Base-by-base conservation (phyloP, 2,113 vertebrate species). In the Brachyistius frenatus region DNA sequence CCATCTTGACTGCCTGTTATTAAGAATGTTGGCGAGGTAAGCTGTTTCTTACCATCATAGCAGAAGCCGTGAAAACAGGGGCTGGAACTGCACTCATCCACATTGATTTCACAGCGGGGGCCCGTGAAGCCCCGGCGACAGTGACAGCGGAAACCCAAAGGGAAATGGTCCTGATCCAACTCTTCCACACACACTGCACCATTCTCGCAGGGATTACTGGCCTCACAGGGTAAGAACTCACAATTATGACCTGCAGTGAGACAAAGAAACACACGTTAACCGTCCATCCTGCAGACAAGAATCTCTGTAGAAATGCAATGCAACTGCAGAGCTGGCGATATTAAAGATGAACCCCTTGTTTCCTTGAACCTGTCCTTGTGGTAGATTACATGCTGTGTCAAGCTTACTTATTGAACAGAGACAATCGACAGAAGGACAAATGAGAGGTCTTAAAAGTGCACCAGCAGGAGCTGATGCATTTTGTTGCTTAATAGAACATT, bases 51-150 rank as follows among this genome's bases (percentile, higher is more conserved):
- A 95, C 95, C 93, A 73, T 96, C 95, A 64, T 95, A 96, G 91
- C 95, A 97, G 89, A 94, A 95, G 62, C 96, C 95, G 0, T 95
- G 90, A 82, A 95, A 74, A 86, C 94, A 95, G 81, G 95, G 94
- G 87, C 78, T 93, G 69, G 95, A 95, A 63, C 88, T 92, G 90
- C 94, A 96, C 88, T 96, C 95, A 33, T 95, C 92, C 88, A 95
- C 87, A 79, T 93, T 95, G 93, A 95, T 89, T 92, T 96, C 96
- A 81, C 95, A 96, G 71, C 84, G 90, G 16, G 93, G 93, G n/a
- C 94, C 94, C 5, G 90, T 52, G 87, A 96, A 96, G 65, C 94
- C 96, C 68, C 87, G 91, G 55, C 47, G 78, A 86, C 95, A 96
- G 66, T 84, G 93, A 83, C 95, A 95, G 68, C 93, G 93, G 89